Evolutionary conservation across 2,797 vertebrate genomes (phyloP).

Genomic region (Alosa sapidissima): DNA sequence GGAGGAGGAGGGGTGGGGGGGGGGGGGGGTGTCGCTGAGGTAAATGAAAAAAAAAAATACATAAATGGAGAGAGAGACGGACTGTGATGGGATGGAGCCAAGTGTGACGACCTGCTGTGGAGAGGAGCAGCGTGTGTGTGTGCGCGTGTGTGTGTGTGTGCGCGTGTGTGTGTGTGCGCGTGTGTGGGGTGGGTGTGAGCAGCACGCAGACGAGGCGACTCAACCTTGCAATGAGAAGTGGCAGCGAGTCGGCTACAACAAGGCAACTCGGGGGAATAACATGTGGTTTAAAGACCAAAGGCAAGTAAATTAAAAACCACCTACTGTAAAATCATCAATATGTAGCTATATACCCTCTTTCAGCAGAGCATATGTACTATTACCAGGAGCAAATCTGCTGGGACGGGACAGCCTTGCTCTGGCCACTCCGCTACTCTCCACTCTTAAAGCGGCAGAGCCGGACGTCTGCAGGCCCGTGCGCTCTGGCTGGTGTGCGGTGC

Average conservation of each 20-base stretch:
- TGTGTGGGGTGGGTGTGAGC: slow-evolving; percentile 23
- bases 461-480: not conserved
- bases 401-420: slow-evolving; percentile 42
- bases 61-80: slow-evolving; percentile 42
- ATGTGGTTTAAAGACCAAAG: slow-evolving; percentile 55
- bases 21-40: not conserved
- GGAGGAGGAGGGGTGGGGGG: too few relatives aligned
- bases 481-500: not conserved
- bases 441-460: slow-evolving; percentile 31
- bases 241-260: slow-evolving; percentile 50
- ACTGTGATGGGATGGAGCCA: slow-evolving; percentile 47
- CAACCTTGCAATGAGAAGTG: slow-evolving; percentile 56
- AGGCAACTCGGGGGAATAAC: slow-evolving; percentile 55
- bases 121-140: slow-evolving; percentile 35
- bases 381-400: slow-evolving; percentile 51
- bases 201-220: slow-evolving; percentile 38
- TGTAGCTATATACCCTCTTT: slow-evolving; percentile 49
- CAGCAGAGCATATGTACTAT: slow-evolving; percentile 51
- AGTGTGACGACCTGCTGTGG: slow-evolving; percentile 52
- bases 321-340: slow-evolving; percentile 64
- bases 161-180: slow-evolving; percentile 25
- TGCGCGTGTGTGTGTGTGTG: slow-evolving; percentile 25
- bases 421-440: slow-evolving; percentile 20
- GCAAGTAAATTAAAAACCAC: slow-evolving; percentile 64
- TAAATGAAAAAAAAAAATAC: slow-evolving; percentile 33